phyloP scores from a whole-genome alignment of 2,888 invertebrate genomes.

The Cancer borealis region DNA sequence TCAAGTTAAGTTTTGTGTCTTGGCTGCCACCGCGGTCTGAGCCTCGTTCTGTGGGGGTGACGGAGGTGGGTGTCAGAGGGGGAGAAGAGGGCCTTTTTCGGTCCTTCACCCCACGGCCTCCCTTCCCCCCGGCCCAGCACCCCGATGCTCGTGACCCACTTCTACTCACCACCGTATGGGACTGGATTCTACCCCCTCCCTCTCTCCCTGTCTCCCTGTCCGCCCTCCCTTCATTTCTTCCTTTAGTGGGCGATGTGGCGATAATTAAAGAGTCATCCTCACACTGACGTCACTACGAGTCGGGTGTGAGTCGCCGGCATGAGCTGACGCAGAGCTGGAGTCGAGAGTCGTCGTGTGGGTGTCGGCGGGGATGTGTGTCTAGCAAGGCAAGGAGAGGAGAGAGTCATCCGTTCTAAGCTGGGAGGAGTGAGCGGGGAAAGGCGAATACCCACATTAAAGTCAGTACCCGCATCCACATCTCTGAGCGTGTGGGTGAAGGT shows the following conservation, averaged over 20 bases:
- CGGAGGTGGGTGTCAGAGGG: background rate
- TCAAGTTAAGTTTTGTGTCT: background rate
- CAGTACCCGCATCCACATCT: slow-evolving; percentile 3
- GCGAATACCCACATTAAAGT: background rate
- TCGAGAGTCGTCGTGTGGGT: background rate
- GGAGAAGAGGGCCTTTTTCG: slow-evolving; percentile 32
- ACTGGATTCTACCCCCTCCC: background rate
- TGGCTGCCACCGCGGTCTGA: background rate
- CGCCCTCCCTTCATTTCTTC: background rate
- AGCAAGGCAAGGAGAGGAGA: background rate
- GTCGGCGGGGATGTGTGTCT: background rate
- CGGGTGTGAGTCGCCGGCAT: background rate
- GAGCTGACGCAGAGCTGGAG: background rate
- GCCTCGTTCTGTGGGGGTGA: background rate
- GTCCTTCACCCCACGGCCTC: slow-evolving; percentile 5
- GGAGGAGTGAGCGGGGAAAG: background rate
- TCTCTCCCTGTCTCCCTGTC: background rate
- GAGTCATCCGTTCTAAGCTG: background rate
- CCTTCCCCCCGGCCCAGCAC: background rate
- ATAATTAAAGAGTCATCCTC: slow-evolving; percentile 9
- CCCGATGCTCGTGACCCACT: slow-evolving; percentile 36
- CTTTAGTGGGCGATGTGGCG: slow-evolving; percentile 9
- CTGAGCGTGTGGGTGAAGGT: slow-evolving; percentile 2
- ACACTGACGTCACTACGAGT: background rate
- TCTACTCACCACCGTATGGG: slow-evolving; percentile 21